Base-by-base conservation (phyloP, 2,113 vertebrate genomes). In the Glaucidium brasilianum region DNA sequence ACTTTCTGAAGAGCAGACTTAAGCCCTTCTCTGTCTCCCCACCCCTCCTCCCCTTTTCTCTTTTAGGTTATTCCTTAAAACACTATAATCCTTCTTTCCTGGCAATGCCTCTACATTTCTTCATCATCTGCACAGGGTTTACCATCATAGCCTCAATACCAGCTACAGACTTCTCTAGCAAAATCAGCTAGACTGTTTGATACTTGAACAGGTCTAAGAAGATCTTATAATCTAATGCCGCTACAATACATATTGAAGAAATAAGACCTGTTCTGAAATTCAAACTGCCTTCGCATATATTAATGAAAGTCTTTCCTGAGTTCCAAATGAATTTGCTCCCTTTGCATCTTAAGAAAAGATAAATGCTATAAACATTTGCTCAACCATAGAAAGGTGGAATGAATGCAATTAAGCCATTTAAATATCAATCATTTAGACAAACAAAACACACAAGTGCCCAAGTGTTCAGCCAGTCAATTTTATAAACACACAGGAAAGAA, bases 401-500 rank as follows among this genome's bases (percentile, higher is more conserved):
- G 58, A 97, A 95, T 95, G 69, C 83, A 95, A 75, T 93, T 90
- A 96, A 96, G 27, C 80, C 41, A 85, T 95, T 97, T 94, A 96
- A 97, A 94, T 87, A 97, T 94, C 96, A 95, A 85, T 94, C 92
- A 82, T 86, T 96, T 87, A 94, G 92, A 60, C 60, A 89, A 96
- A 96, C 43, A 94, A 96, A 92, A 63, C 81, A 71, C 88, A 87
- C 83, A 95, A 94, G 21, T 89, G 52, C 74, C 86, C 37, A 72
- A 95, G 73, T 89, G 68, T 84, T 96, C 91, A 85, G 86, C 58
- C 80, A 87, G 85, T 86, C 92, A 91, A 85, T 94, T 89, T 96
- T 93, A 81, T 81, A 91, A 95, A 78, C 27, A 53, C 88, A 43
- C 13, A 22, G 52, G 73, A 95, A 96, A 96, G 94, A 96, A 92